These are phyloP conservation scores for Cephalophus harveyi DNA, from an alignment of 2,113 vertebrate species.

Conservation along the genomic window DNA sequence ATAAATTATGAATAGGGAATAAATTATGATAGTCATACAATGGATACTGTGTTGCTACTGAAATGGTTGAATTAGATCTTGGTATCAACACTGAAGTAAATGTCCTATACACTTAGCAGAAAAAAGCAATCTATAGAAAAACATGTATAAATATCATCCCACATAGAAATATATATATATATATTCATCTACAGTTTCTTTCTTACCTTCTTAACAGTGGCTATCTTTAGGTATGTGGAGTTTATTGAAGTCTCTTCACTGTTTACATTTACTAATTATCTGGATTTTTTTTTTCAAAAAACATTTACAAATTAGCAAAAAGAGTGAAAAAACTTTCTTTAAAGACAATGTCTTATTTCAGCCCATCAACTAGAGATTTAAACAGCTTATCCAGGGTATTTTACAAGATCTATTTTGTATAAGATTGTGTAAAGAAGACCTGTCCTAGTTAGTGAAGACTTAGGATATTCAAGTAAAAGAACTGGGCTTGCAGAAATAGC, in stretches of 20 bases:
- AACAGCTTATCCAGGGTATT: conserved; percentile 14
- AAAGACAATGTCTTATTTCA: background rate
- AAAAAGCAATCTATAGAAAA: background rate
- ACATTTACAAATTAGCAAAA: conserved; percentile 28
- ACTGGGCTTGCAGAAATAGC: background rate
- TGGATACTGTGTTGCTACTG: background rate
- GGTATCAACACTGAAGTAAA: background rate
- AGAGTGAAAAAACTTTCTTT: conserved; percentile 9
- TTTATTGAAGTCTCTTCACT: background rate
- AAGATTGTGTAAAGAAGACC: conserved; percentile 17
- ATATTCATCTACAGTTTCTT: background rate
- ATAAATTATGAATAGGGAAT: conserved; percentile 1
- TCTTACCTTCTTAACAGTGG: background rate
- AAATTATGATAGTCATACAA: background rate
- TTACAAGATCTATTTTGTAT: conserved; percentile 6
- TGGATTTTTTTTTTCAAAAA: background rate
- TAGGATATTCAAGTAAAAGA: background rate
- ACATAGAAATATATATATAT: background rate
- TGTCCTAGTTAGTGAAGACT: background rate
- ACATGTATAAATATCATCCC: background rate
- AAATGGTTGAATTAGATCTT: background rate
- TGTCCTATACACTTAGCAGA: background rate
- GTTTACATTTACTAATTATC: background rate
- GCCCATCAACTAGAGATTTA: background rate
- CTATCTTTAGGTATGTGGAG: background rate